A percentile compares a stretch with the other conserved stretches of the same genome.
Evolutionary conservation across 2,797 vertebrate genomes (phyloP).

Genomic region (Etheostoma perlongum): DNA sequence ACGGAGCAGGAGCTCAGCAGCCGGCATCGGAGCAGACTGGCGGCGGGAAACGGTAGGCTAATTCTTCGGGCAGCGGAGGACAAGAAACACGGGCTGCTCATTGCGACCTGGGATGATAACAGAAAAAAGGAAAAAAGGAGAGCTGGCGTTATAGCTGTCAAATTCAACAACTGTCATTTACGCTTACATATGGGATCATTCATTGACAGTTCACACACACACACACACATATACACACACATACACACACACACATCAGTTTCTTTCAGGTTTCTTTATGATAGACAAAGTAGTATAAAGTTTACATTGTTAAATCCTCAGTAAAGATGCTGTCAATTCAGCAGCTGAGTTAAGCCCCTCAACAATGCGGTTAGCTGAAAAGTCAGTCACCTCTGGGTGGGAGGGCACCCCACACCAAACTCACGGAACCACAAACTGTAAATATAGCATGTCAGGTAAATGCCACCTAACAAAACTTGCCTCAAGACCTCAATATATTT

Average conservation of each 20-base stretch:
- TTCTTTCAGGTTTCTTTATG: too few relatives aligned
- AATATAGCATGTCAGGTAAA: not conserved
- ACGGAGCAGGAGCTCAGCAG: conserved; percentile 63
- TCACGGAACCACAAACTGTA: not conserved
- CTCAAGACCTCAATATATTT: rapidly evolving
- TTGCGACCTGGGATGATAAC: conserved; percentile 50
- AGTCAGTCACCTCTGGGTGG: not conserved
- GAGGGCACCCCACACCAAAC: not conserved
- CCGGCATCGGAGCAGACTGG: conserved; percentile 52
- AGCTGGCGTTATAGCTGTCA: conserved; percentile 3
- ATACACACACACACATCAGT: too few relatives aligned
- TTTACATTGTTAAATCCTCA: too few relatives aligned
- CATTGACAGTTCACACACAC: too few relatives aligned
- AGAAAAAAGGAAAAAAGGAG: not conserved
- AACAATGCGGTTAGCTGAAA: not conserved
- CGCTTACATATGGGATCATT: not conserved
- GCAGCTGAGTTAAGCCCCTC: not conserved
- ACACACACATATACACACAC: too few relatives aligned
- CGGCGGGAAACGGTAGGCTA: conserved; percentile 38
- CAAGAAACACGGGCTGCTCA: conserved; percentile 72
- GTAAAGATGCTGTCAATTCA: not conserved
- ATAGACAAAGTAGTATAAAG: too few relatives aligned
- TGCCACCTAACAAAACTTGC: not conserved
- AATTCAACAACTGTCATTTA: not conserved
- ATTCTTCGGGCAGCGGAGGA: conserved; percentile 74